Evolutionary conservation across 2,113 vertebrate species (phyloP).

Genomic region (Vulpes ferrilata): DNA sequence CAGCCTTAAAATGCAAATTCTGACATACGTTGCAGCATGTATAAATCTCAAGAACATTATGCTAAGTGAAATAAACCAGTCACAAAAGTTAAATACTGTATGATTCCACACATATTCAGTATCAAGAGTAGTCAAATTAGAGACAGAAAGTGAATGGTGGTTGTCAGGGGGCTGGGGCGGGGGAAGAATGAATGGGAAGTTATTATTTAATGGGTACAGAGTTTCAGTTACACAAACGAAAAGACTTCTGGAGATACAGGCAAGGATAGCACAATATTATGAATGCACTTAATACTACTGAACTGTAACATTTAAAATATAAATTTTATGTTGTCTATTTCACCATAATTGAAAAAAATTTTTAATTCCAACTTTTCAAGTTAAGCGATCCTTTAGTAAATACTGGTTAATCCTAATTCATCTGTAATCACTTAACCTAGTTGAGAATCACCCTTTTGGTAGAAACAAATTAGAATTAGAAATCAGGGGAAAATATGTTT

Average conservation of each 20-base stretch:
- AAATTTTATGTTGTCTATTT: not conserved
- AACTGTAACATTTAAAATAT: not conserved
- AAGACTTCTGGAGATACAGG: not conserved
- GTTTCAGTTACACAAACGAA: not conserved
- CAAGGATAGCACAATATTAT: not conserved
- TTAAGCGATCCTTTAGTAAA: not conserved
- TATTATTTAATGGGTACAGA: not conserved
- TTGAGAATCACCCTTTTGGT: not conserved
- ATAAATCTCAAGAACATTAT: not conserved
- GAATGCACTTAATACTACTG: not conserved
- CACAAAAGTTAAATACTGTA: not conserved
- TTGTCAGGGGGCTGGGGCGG: no score
- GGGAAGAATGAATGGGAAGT: not conserved
- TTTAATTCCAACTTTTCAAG: not conserved
- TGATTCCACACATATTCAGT: not conserved
- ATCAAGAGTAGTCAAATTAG: not conserved
- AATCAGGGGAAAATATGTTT: not conserved
- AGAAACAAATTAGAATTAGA: not conserved
- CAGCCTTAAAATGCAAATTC: not conserved
- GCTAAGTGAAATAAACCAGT: not conserved
- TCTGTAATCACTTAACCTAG: not conserved
- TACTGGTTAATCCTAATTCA: not conserved
- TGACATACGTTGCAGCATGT: not conserved
- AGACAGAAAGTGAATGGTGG: not conserved
- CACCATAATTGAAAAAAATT: not conserved